Conservation (phyloP, 2,888 invertebrate genomes). For the Drosophila vallismaia region DNA sequence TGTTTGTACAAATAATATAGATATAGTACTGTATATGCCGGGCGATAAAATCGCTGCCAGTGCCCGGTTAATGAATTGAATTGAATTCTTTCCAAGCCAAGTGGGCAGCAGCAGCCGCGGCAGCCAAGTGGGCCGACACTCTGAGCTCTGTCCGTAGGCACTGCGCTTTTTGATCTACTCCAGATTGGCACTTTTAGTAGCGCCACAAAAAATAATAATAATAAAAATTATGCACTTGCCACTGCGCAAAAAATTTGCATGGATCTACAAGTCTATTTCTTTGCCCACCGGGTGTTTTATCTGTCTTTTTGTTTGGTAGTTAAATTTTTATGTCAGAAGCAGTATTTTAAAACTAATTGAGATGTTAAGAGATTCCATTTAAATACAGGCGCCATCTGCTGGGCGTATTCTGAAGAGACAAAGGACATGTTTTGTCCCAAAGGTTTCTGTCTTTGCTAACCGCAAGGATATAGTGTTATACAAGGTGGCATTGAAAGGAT, state of each 20-base stretch:
- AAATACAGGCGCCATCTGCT: conserved; percentile 19
- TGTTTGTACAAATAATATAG: conserved; percentile 50
- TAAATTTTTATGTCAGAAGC: conserved; percentile 18
- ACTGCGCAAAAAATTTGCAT: conserved; percentile 65
- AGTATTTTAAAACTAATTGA: no score
- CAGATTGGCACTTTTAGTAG: conserved; percentile 67
- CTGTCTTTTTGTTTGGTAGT: conserved; percentile 30
- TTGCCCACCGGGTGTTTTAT: conserved; percentile 61
- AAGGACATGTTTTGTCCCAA: conserved; percentile 6
- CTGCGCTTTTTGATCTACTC: conserved; percentile 71
- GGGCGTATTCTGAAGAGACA: neutral
- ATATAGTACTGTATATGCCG: conserved; percentile 47
- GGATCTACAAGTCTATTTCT: conserved; percentile 69
- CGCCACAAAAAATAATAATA: conserved; percentile 62
- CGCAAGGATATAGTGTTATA: conserved; percentile 13
- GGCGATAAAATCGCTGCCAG: conserved; percentile 68
- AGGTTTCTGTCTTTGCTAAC: conserved; percentile 4
- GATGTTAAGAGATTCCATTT: no score
- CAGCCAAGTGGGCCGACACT: conserved; percentile 35
- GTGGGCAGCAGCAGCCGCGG: conserved; percentile 43
- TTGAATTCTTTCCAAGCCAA: conserved; percentile 58
- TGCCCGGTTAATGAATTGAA: conserved; percentile 75
- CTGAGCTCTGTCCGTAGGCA: conserved; percentile 59
- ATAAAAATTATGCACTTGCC: conserved; percentile 72
- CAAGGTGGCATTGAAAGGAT: neutral